Evolutionary conservation across 2,113 vertebrate species (phyloP).

Genomic region (Xerus inauris): DNA sequence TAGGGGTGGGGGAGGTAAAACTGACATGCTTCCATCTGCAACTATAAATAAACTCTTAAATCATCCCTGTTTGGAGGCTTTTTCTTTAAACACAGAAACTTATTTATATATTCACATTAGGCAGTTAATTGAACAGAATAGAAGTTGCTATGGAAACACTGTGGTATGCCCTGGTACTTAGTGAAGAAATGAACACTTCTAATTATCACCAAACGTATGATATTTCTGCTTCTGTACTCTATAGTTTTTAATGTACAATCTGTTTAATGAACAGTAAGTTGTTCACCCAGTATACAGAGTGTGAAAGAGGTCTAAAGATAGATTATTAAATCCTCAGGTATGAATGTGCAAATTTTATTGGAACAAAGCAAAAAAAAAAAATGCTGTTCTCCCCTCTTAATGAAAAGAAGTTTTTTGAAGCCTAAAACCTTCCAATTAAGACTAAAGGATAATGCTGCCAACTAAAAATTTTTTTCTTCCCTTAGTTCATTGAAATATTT

Average conservation of each 20-base stretch:
- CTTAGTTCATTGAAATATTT: constrained; percentile 29
- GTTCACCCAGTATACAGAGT: constrained; percentile 38
- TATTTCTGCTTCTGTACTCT: constrained; percentile 71
- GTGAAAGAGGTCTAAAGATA: constrained; percentile 62
- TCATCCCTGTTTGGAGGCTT: constrained; percentile 78
- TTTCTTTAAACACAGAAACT: constrained; percentile 73
- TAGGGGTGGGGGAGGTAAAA: constrained; percentile 44
- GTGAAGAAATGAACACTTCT: constrained; percentile 83
- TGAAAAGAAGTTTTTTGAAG: background rate
- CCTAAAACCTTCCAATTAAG: constrained; percentile 10
- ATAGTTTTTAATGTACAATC: constrained; percentile 76
- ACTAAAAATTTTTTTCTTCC: background rate
- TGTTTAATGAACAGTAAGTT: constrained; percentile 74
- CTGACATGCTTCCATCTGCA: background rate
- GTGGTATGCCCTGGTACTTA: constrained; percentile 78
- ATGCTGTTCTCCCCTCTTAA: background rate
- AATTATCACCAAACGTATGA: constrained; percentile 86
- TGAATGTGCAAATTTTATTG: constrained; percentile 61
- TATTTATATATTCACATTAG: constrained; percentile 88
- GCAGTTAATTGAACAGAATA: constrained; percentile 85
- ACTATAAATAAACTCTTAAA: constrained; percentile 69
- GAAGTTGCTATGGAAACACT: constrained; percentile 88
- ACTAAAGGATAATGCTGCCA: background rate
- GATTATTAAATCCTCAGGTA: constrained; percentile 53
- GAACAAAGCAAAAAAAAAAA: constrained; percentile 25